Percentiles rank a stretch among this genome's conserved stretches.
These are phyloP conservation scores for Saguinus imperator DNA, from an alignment of 2,113 vertebrate species.

Conservation along the genomic window DNA sequence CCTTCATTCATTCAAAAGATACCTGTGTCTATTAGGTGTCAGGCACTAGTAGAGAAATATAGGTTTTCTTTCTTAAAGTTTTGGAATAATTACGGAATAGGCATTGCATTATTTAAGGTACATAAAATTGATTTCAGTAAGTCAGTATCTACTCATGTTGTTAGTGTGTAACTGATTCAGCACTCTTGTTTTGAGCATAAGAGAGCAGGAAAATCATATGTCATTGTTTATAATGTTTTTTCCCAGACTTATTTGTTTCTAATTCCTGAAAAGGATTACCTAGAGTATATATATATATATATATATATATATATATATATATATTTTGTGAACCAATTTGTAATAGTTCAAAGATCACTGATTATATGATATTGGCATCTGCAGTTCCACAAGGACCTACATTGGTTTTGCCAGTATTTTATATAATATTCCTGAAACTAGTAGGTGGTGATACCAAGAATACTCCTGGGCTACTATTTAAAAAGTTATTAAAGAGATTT, in stretches of 20 bases:
- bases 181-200: background rate
- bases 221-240: background rate
- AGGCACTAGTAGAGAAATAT: background rate
- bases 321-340: background rate
- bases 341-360: background rate
- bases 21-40: background rate
- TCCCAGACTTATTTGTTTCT: background rate
- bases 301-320: background rate
- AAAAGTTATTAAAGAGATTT: background rate
- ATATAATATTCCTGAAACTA: background rate
- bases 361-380: background rate
- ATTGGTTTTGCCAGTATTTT: background rate
- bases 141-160: background rate
- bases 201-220: background rate
- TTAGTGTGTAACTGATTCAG: background rate
- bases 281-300: background rate
- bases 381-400: background rate
- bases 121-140: constrained; percentile 4
- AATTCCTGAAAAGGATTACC: background rate
- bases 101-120: background rate
- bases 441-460: background rate
- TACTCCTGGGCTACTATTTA: background rate
- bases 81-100: background rate
- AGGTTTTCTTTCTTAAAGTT: background rate
- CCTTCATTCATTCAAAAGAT: background rate